These are phyloP conservation scores for Cnemophilus loriae DNA, from an alignment of 2,113 vertebrate species.

Conservation along the genomic window DNA sequence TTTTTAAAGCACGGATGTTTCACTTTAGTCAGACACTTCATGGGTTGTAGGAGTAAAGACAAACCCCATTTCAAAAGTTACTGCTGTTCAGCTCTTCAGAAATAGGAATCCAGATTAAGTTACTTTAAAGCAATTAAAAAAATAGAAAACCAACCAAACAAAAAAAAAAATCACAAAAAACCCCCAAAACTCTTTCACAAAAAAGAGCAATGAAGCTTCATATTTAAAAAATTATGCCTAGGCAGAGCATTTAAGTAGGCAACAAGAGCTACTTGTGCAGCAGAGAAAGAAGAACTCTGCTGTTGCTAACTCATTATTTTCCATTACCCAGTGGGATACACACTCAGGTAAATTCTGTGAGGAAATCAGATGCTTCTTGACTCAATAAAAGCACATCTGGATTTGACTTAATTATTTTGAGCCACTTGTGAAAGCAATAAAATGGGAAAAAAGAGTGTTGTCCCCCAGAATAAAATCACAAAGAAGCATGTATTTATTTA, in stretches of 20 bases:
- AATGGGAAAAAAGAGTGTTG: rapidly evolving
- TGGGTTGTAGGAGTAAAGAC: background rate
- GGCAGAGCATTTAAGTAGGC: background rate
- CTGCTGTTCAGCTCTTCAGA: background rate
- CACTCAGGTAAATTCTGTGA: background rate
- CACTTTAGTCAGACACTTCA: background rate
- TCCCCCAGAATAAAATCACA: background rate
- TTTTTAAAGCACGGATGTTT: background rate
- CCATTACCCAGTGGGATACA: conserved; percentile 16
- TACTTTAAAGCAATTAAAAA: background rate
- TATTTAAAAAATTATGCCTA: background rate
- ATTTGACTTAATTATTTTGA: background rate
- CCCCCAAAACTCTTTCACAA: background rate
- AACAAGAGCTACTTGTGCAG: background rate
- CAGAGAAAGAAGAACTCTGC: background rate
- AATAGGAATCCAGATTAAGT: background rate
- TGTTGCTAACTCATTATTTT: background rate
- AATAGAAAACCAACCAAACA: background rate
- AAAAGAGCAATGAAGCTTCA: background rate
- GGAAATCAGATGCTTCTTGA: conserved; percentile 3
- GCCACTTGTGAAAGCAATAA: background rate
- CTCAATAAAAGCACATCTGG: background rate
- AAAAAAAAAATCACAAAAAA: background rate
- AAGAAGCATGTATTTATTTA: background rate
- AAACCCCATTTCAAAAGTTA: background rate